Conservation (phyloP, 2,797 vertebrate species). For the Hipposideros larvatus region DNA sequence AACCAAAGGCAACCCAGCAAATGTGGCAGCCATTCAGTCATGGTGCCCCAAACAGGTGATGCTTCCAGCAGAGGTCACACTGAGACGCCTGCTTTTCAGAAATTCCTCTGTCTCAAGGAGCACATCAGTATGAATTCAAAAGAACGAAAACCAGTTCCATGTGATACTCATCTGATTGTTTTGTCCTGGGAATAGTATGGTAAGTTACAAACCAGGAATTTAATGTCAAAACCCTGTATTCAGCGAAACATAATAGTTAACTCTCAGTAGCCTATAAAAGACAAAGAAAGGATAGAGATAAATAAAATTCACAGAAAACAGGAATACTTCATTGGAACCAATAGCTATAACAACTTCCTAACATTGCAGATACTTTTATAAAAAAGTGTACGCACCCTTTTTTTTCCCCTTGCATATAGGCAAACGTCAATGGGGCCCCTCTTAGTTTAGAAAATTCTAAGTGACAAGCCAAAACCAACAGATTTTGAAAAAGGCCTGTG, state of each 20-base stretch:
- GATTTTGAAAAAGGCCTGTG: neutral
- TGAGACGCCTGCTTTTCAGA: neutral
- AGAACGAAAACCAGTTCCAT: neutral
- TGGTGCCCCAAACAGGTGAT: rapidly evolving
- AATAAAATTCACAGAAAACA: neutral
- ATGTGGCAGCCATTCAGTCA: neutral
- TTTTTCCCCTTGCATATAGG: neutral
- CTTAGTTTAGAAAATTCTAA: neutral
- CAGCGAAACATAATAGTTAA: neutral
- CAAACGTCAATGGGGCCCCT: neutral
- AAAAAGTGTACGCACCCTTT: neutral
- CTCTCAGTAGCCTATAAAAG: neutral
- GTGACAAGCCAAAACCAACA: neutral
- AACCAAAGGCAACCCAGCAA: neutral
- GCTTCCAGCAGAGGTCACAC: neutral
- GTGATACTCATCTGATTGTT: neutral
- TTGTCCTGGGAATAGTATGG: neutral
- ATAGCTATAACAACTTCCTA: neutral
- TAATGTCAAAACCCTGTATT: neutral
- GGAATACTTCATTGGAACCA: neutral
- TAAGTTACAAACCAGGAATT: neutral
- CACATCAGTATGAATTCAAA: neutral
- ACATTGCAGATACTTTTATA: neutral
- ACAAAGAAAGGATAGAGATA: neutral
- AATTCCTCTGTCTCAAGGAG: neutral